phyloP scores from a whole-genome alignment of 2,888 invertebrate species.

The Brenthis hecate region DNA sequence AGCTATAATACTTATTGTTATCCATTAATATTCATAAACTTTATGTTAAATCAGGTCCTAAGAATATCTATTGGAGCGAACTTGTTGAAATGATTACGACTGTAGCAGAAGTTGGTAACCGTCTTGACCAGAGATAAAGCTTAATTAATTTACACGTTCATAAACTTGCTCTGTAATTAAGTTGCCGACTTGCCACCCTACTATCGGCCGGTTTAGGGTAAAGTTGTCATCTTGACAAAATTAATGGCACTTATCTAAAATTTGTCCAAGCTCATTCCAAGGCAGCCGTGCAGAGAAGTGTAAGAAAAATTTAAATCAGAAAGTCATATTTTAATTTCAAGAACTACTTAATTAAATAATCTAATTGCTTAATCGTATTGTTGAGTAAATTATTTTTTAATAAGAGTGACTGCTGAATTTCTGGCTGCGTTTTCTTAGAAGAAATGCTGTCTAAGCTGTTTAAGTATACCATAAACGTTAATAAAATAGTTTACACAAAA shows the following conservation, averaged over 20 bases:
- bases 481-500: too few relatives aligned
- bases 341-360: too few relatives aligned
- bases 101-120: slow-evolving; percentile 30
- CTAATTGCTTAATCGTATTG: too few relatives aligned
- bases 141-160: slow-evolving; percentile 45
- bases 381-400: too few relatives aligned
- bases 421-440: too few relatives aligned
- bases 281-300: slow-evolving; percentile 2
- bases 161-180: slow-evolving; percentile 45
- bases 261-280: slow-evolving; percentile 13
- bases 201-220: slow-evolving; percentile 39
- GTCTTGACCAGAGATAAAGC: slow-evolving; percentile 37
- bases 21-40: too few relatives aligned
- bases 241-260: slow-evolving; percentile 30
- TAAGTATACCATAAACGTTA: too few relatives aligned
- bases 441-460: too few relatives aligned
- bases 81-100: slow-evolving; percentile 27
- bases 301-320: slow-evolving; percentile 7
- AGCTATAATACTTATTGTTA: too few relatives aligned
- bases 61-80: slow-evolving; percentile 7
- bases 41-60: neutral
- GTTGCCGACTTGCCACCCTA: slow-evolving; percentile 37
- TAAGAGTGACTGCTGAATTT: too few relatives aligned
- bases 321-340: neutral
- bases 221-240: slow-evolving; percentile 42